Evolutionary conservation across 2,888 invertebrate genomes (phyloP), one percentile per base, ranked within the genome.

Genomic region (Byasa hedistus): DNA sequence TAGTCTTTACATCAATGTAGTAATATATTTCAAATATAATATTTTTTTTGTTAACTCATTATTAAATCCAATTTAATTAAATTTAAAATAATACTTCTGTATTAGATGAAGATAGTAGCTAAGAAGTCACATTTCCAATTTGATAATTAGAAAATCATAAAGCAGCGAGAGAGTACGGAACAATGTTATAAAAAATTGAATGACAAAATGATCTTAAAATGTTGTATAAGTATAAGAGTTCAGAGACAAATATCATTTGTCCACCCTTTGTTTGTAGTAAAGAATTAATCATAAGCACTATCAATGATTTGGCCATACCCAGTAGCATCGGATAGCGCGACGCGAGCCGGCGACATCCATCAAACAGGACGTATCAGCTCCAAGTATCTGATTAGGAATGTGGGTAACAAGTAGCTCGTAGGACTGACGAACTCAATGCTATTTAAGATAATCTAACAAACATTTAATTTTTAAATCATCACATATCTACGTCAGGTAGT

Each of bases 261-360:
- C 22, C 15, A 56, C 32, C 32, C 32, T 32, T 65, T 57, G 57
- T 61, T 61, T 57, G 56, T 56, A 51, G 48, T 32, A 22, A n/a
- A 27, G 24, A 48, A 65, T 65, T 56, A 61, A 65, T 61, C 56
- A 44, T 55, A 61, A 61, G 32, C 39, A 52, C 57, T 54, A 66
- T 52, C 61, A 57, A 66, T 58, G 52, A 56, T 66, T 63, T 59
- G 59, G 66, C 55, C 44, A 57, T 66, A 63, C 66, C 61, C 66
- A 58, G 66, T 66, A 66, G 66, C 66, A 63, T 66, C 66, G 63
- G 66, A 63, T 63, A 59, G 55, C 32, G 63, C 65, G 36, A n/a
- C 54, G 39, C 24, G n/a, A 57, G 55, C 44, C 57, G 39, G 39
- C 60, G 66, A 62, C 66, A 66, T 66, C 61, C 61, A 66, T 66